Conservation (phyloP, 1,140 invertebrate species). For the Drosophila rufa region DNA sequence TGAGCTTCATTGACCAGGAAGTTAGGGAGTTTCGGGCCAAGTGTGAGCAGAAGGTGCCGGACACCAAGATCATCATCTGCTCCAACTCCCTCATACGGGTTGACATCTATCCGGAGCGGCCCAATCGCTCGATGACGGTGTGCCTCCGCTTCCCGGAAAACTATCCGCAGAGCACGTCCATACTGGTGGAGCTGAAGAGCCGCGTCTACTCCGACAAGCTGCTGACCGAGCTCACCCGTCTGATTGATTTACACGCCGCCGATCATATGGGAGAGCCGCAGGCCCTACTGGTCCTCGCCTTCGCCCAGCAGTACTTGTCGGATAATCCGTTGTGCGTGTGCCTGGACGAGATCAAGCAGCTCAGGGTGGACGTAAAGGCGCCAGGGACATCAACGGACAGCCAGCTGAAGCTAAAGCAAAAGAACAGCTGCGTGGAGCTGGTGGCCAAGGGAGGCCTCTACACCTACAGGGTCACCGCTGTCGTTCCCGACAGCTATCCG, state of each 20-base stretch:
- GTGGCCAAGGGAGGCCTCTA: constrained; percentile 88
- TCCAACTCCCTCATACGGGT: constrained; percentile 86
- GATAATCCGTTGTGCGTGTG: constrained; percentile 91
- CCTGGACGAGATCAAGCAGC: constrained; percentile 89
- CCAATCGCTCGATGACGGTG: constrained; percentile 88
- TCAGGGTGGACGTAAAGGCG: constrained; percentile 86
- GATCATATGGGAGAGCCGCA: constrained; percentile 88
- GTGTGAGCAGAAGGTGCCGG: constrained; percentile 88
- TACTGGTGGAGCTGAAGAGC: constrained; percentile 91
- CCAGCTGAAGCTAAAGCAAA: constrained; percentile 89
- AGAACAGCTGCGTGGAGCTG: constrained; percentile 88
- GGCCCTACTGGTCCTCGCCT: constrained; percentile 86
- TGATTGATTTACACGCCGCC: constrained; percentile 88
- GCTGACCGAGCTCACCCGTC: constrained; percentile 87
- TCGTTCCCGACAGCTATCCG: constrained; percentile 90
- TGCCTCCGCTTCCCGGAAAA: constrained; percentile 89
- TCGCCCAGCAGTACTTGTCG: constrained; percentile 89
- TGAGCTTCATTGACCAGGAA: constrained; percentile 89
- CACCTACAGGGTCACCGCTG: constrained; percentile 87
- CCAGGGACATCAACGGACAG: constrained; percentile 30
- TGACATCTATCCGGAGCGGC: constrained; percentile 87
- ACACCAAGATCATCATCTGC: constrained; percentile 89
- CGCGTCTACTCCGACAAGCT: constrained; percentile 89
- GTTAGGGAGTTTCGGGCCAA: constrained; percentile 88
- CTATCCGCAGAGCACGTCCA: constrained; percentile 86